Conservation (phyloP, 2,888 invertebrate genomes). For the Serripes groenlandicus region DNA sequence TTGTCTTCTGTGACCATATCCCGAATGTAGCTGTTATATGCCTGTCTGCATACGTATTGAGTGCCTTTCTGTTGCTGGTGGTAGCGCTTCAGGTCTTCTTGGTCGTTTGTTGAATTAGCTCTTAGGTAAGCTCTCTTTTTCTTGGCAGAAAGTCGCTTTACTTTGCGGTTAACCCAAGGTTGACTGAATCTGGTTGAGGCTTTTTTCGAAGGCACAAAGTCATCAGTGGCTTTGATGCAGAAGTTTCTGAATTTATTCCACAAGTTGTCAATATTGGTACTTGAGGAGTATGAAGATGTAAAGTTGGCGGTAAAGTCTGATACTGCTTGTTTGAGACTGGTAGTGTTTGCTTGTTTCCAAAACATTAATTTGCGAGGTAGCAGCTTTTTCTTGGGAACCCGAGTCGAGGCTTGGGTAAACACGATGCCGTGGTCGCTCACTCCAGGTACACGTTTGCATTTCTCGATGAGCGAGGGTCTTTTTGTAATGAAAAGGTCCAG, state of each 20-base stretch:
- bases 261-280: not conserved
- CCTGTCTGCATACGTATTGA: slow-evolving; percentile 21
- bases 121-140: slow-evolving; percentile 3
- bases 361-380: not conserved
- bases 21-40: slow-evolving; percentile 29
- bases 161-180: slow-evolving; percentile 15
- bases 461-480: slow-evolving; percentile 16
- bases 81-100: slow-evolving; percentile 20
- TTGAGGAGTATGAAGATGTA: not conserved
- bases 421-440: slow-evolving; percentile 36
- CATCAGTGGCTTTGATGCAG: not conserved
- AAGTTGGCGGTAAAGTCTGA: not conserved
- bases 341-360: slow-evolving; percentile 7
- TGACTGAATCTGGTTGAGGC: slow-evolving; percentile 8
- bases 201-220: slow-evolving; percentile 8
- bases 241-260: slow-evolving; percentile 5
- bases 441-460: slow-evolving; percentile 17
- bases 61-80: slow-evolving; percentile 4
- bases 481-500: slow-evolving; percentile 40
- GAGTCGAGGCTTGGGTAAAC: not conserved
- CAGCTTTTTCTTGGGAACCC: not conserved
- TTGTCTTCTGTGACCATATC: slow-evolving; percentile 33
- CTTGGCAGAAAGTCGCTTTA: not conserved
- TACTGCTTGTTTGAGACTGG: not conserved
- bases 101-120: not conserved